Conservation (phyloP, 2,113 vertebrate species). For the Gopherus flavomarginatus region DNA sequence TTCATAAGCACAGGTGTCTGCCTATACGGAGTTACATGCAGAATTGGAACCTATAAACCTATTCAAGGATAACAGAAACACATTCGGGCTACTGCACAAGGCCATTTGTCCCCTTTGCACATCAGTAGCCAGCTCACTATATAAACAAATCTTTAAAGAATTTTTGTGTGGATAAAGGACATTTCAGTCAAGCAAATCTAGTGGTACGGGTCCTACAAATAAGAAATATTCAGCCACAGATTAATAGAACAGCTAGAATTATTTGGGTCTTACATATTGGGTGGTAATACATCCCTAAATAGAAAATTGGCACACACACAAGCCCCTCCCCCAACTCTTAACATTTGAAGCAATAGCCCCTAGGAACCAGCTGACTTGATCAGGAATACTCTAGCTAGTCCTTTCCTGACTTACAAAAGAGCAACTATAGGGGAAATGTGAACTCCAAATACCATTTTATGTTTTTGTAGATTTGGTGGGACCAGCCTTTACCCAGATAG, state of each 20-base stretch:
- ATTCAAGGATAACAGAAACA: not conserved
- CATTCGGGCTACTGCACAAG: not conserved
- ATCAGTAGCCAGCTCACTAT: not conserved
- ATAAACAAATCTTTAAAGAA: conserved; percentile 30
- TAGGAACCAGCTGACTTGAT: conserved; percentile 45
- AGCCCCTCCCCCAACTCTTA: conserved; percentile 43
- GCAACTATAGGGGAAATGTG: not conserved
- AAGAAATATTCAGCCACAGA: conserved; percentile 52
- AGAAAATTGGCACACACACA: conserved; percentile 1
- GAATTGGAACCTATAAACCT: not conserved
- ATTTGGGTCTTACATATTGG: conserved; percentile 26
- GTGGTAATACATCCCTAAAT: conserved; percentile 38
- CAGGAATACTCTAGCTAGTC: conserved; percentile 37
- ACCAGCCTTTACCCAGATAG: conserved; percentile 9
- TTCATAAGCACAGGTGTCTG: not conserved
- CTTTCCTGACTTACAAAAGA: conserved; percentile 25
- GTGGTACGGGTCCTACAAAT: conserved; percentile 68
- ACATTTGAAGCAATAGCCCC: conserved; percentile 36
- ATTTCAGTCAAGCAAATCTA: conserved; percentile 43
- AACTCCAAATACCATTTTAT: not conserved
- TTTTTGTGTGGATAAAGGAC: not conserved
- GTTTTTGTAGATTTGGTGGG: not conserved
- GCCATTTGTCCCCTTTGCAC: not conserved
- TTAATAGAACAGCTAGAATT: conserved; percentile 52
- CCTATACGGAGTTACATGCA: not conserved